Evolutionary conservation across 2,113 vertebrate genomes (phyloP), one percentile per base, ranked within the genome.

Genomic region (Loxodonta africana): DNA sequence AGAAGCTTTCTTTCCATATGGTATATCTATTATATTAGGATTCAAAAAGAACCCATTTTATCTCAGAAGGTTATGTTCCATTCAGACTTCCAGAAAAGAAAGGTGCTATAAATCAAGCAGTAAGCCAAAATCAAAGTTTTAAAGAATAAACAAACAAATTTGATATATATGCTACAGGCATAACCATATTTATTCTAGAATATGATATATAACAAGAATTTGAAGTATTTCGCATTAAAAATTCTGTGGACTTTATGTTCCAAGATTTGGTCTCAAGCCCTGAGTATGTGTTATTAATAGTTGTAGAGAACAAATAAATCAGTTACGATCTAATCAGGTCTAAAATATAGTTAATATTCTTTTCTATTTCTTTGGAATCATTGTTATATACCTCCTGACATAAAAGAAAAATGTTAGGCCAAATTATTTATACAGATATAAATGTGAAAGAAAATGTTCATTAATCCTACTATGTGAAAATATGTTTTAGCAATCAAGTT

Each of bases 161-260:
- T 76, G 7, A 63, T 71, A 37, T 69, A 95, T 71, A 62, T 96
- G 65, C 17, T 71, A 20, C 6, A 81, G 74, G 89, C 7, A 67
- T 81, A 96, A 91, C 85, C 60, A 23, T 91, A 74, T 25, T 85
- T 94, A 63, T 69, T 97, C 57, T 94, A 17, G 62, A 94, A 78
- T 81, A 88, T 41, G 57, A 96, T 18, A 87, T 51, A 18, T 62
- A 96, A 1, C 0, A 90, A 93, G 74, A 76, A n/a, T 23, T 88
- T 10, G 28, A 98, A 97, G 86, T 62, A 63, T 53, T 21, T 44
- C 91, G 14, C 63, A 86, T 33, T 96, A 96, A 97, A 86, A 96
- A 88, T 28, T 33, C 11, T 74, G 9, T 10, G n/a, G 53, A 67
- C 46, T 90, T 94, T 83, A 93, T 28, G 12, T 82, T 46, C 30